A percentile compares a stretch with the other conserved stretches of the same genome.
phyloP scores from a whole-genome alignment of 2,888 invertebrate genomes.

The Cosmorhoe ocellata region DNA sequence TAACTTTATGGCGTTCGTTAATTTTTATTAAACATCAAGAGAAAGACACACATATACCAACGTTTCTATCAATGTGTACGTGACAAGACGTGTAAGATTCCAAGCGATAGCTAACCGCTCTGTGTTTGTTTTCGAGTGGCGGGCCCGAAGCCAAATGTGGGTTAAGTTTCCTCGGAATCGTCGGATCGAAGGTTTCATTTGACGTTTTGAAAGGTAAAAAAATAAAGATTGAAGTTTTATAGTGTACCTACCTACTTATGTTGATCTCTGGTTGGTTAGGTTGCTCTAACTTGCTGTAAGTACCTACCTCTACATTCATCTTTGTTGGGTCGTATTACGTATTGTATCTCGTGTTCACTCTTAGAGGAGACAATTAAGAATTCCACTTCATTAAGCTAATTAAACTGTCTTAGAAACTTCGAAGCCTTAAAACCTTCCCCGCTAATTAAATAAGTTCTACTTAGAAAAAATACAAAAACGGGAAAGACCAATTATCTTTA shows the following conservation, averaged over 20 bases:
- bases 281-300: not conserved
- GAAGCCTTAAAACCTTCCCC: conserved; percentile 13
- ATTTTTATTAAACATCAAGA: too few species aligned
- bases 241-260: too few species aligned
- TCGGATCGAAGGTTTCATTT: conserved; percentile 13
- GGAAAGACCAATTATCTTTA: not conserved
- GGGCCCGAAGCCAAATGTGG: conserved; percentile 27
- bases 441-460: conserved; percentile 23
- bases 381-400: conserved; percentile 36
- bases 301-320: not conserved
- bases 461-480: conserved; percentile 10
- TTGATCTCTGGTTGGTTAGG: too few species aligned
- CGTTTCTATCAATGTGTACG: too few species aligned
- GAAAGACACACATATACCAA: too few species aligned
- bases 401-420: conserved; percentile 24
- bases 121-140: conserved; percentile 25
- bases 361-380: conserved; percentile 16
- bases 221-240: too few species aligned
- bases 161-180: conserved; percentile 19
- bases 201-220: too few species aligned
- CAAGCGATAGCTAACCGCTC: conserved; percentile 24
- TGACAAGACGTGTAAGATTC: conserved; percentile 20
- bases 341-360: not conserved
- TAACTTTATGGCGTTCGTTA: too few species aligned
- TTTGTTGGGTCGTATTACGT: not conserved